phyloP scores from a whole-genome alignment of 2,888 invertebrate genomes.

The Cotesia congregata region DNA sequence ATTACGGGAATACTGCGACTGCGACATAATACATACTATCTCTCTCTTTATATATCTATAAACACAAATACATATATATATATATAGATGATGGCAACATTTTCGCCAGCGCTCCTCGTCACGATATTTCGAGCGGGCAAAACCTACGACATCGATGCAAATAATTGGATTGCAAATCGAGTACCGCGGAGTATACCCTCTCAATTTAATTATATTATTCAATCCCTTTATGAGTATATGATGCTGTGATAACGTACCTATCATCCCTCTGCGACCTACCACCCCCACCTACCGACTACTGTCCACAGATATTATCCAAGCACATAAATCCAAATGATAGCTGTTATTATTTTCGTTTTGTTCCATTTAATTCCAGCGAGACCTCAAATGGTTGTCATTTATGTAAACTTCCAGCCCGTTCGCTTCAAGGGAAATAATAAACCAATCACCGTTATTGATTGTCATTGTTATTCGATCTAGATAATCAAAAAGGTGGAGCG shows the following conservation, averaged over 20 bases:
- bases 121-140: conserved; percentile 39
- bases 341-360: too few species aligned
- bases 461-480: too few species aligned
- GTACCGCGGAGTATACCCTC: conserved; percentile 33
- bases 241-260: conserved; percentile 1
- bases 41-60: neutral
- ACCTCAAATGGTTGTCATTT: too few species aligned
- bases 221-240: conserved; percentile 44
- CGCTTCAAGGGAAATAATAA: too few species aligned
- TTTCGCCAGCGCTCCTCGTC: conserved; percentile 20
- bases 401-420: too few species aligned
- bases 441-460: too few species aligned
- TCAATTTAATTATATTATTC: conserved; percentile 50
- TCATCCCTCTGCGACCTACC: too few species aligned
- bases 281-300: neutral
- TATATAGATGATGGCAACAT: conserved; percentile 26
- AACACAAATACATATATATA: neutral
- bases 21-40: neutral
- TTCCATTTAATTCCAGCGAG: too few species aligned
- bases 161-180: conserved; percentile 51
- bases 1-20: conserved; percentile 38
- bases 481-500: too few species aligned
- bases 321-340: too few species aligned
- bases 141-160: conserved; percentile 44
- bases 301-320: too few species aligned